A percentile compares a stretch with the other conserved stretches of the same genome.
Evolutionary conservation across 2,797 vertebrate species (phyloP).

Genomic region (Sitta carolinensis): DNA sequence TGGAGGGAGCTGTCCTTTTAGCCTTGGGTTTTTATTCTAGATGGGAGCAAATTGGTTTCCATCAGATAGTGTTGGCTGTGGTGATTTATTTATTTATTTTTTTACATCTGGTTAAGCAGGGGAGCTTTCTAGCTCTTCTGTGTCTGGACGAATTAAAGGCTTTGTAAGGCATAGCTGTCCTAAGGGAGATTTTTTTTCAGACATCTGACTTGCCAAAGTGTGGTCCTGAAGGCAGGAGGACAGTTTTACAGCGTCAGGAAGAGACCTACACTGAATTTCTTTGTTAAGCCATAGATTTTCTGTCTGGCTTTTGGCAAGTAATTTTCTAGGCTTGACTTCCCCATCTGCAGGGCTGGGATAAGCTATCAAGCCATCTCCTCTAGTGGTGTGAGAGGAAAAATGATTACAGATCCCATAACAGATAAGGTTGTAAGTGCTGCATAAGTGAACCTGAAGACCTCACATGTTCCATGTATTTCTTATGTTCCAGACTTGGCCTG

Average conservation of each 20-base stretch:
- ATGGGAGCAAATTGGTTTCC: background rate
- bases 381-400: background rate
- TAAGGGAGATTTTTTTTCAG: background rate
- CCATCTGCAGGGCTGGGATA: conserved; percentile 1
- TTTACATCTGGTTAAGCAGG: background rate
- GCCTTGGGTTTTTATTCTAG: background rate
- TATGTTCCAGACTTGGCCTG: background rate
- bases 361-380: conserved; percentile 12
- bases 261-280: background rate
- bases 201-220: background rate
- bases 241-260: background rate
- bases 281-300: conserved; percentile 22
- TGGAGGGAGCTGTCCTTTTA: background rate
- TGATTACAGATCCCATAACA: background rate
- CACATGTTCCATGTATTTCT: background rate
- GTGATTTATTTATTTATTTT: background rate
- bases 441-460: background rate
- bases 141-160: background rate
- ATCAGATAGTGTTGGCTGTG: background rate
- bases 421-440: background rate
- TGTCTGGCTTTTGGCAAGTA: conserved; percentile 37
- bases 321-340: conserved; percentile 30
- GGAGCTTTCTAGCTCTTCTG: background rate
- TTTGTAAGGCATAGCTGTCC: background rate
- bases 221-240: conserved; percentile 8